These are phyloP conservation scores for Pelobates cultripes DNA, from an alignment of 2,797 vertebrate species.

Conservation along the genomic window DNA sequence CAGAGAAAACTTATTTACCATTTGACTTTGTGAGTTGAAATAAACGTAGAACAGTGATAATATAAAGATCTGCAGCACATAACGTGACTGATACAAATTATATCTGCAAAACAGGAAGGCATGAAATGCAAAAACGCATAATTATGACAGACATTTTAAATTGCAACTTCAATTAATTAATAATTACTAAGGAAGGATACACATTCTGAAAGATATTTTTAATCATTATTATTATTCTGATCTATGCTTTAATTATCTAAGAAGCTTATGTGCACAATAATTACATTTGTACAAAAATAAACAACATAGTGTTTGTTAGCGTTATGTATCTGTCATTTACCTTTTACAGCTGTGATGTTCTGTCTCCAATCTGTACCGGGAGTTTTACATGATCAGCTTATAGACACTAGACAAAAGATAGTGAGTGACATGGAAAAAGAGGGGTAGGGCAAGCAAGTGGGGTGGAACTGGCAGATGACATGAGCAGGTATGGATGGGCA, in stretches of 20 bases:
- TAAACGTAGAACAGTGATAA: too few relatives aligned
- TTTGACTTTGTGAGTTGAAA: too few relatives aligned
- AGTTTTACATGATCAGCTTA: background rate
- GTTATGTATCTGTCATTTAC: background rate
- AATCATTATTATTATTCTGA: background rate
- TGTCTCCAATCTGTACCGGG: background rate
- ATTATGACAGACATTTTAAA: constrained; percentile 16
- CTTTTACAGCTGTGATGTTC: background rate
- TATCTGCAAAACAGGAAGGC: constrained; percentile 1
- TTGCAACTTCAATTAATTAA: constrained; percentile 8
- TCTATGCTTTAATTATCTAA: background rate
- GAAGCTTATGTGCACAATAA: background rate
- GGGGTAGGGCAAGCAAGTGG: too few relatives aligned
- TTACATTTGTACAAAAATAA: background rate
- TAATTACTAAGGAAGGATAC: constrained; percentile 1
- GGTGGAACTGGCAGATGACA: too few relatives aligned
- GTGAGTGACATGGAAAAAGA: too few relatives aligned
- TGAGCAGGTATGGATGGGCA: too few relatives aligned
- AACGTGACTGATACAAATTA: background rate
- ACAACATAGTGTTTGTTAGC: background rate
- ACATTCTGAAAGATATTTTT: constrained; percentile 1
- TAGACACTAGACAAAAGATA: background rate
- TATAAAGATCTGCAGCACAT: background rate
- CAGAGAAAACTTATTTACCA: too few relatives aligned
- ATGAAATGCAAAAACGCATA: background rate